Conservation (phyloP, 2,888 invertebrate genomes). For the Ischnus inquisitorius region DNA sequence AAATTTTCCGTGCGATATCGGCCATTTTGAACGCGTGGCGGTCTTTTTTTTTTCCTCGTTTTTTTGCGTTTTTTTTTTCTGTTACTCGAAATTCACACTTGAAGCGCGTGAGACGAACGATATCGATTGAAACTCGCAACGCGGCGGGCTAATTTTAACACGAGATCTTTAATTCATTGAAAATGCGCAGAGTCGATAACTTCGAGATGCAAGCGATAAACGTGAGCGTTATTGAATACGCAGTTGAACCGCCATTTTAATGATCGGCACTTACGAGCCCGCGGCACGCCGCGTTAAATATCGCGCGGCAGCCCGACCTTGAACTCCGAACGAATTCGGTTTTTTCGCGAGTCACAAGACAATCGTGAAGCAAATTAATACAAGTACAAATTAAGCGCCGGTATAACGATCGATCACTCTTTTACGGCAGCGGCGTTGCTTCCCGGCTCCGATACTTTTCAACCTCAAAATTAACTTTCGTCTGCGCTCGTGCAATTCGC, state of each 20-base stretch:
- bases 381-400: not conserved
- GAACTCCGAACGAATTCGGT: not conserved
- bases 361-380: not conserved
- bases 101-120: not conserved
- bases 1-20: conserved; percentile 14
- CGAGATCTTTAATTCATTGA: not conserved
- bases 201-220: not conserved
- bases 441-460: conserved; percentile 49
- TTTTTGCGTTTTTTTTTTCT: no score
- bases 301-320: not conserved
- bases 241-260: conserved; percentile 62
- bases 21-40: conserved; percentile 65
- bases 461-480: not conserved
- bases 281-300: conserved; percentile 17
- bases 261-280: conserved; percentile 44
- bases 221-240: conserved; percentile 40
- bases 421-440: conserved; percentile 17
- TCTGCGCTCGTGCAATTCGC: not conserved
- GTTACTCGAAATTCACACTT: conserved; percentile 10
- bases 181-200: not conserved
- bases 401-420: conserved; percentile 21
- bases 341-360: not conserved
- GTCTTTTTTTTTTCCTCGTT: conserved; percentile 54
- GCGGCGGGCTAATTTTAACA: not conserved
- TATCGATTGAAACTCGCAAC: not conserved